A percentile compares a stretch with the other conserved stretches of the same genome.
Evolutionary conservation across 2,797 vertebrate genomes (phyloP).

Genomic region (Thamnophis elegans): DNA sequence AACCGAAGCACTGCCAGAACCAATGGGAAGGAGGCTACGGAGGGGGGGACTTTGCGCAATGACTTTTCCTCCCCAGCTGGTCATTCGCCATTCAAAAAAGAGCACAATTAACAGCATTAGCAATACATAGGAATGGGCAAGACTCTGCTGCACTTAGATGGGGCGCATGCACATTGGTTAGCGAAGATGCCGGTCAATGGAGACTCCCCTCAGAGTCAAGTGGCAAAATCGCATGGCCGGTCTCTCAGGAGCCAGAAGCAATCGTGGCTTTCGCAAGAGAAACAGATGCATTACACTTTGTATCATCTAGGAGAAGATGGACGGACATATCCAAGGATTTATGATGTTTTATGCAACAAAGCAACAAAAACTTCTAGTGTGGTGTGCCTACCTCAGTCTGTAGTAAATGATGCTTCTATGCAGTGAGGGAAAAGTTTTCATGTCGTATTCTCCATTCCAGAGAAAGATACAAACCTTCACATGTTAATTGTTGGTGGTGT

Average conservation of each 20-base stretch:
- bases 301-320: conserved; percentile 22
- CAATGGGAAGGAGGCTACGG: background rate
- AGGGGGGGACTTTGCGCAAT: background rate
- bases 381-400: conserved; percentile 78
- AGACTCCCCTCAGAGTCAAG: background rate
- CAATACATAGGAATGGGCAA: background rate
- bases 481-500: conserved; percentile 40
- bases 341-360: conserved; percentile 73
- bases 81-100: background rate
- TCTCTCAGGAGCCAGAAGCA: conserved; percentile 10
- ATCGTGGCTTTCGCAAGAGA: background rate
- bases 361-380: conserved; percentile 67
- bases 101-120: conserved; percentile 17
- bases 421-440: conserved; percentile 62
- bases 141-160: background rate
- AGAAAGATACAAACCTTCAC: conserved; percentile 38
- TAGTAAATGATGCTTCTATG: conserved; percentile 71
- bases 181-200: background rate
- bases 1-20: background rate
- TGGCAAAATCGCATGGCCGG: conserved; percentile 18
- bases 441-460: conserved; percentile 39
- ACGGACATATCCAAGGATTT: conserved; percentile 35
- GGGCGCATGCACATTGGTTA: background rate
- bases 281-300: conserved; percentile 1
- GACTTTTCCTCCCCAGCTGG: background rate